These are phyloP conservation scores for Clarias pachynema DNA, from an alignment of 2,797 vertebrate genomes.

Conservation along the genomic window DNA sequence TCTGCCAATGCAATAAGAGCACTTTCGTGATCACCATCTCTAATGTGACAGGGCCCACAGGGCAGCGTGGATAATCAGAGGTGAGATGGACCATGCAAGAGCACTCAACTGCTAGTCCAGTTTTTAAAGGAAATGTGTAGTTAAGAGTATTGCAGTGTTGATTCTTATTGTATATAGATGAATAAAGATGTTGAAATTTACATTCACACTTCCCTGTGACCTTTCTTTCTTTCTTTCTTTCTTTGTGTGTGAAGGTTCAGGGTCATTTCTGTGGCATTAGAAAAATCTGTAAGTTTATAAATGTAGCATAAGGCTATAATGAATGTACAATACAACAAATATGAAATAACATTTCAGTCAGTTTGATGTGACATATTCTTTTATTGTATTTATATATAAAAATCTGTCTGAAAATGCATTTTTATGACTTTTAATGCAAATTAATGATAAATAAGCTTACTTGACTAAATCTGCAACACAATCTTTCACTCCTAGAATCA, in stretches of 20 bases:
- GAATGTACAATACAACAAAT: background rate
- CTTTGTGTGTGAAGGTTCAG: background rate
- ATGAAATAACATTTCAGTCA: background rate
- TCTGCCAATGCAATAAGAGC: constrained; percentile 47
- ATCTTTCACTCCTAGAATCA: background rate
- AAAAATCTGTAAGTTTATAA: background rate
- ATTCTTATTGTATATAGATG: background rate
- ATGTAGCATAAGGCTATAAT: background rate
- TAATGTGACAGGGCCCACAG: constrained; percentile 50
- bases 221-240: background rate
- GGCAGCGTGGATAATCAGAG: constrained; percentile 54
- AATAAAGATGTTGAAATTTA: background rate
- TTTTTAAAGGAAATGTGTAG: constrained; percentile 5
- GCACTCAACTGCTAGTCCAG: constrained; percentile 24
- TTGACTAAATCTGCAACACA: background rate
- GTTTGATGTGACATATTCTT: background rate
- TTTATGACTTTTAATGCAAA: background rate
- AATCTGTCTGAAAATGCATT: background rate
- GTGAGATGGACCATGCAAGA: constrained; percentile 55
- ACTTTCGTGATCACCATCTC: constrained; percentile 45
- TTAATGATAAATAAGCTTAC: background rate
- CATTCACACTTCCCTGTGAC: background rate
- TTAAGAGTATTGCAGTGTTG: background rate
- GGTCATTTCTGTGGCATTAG: background rate
- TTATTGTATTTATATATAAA: background rate